A percentile compares a stretch with the other conserved stretches of the same genome.
These are phyloP conservation scores for Galeopsomyia nigrocyanea DNA, from an alignment of 2,888 invertebrate genomes.

Conservation along the genomic window DNA sequence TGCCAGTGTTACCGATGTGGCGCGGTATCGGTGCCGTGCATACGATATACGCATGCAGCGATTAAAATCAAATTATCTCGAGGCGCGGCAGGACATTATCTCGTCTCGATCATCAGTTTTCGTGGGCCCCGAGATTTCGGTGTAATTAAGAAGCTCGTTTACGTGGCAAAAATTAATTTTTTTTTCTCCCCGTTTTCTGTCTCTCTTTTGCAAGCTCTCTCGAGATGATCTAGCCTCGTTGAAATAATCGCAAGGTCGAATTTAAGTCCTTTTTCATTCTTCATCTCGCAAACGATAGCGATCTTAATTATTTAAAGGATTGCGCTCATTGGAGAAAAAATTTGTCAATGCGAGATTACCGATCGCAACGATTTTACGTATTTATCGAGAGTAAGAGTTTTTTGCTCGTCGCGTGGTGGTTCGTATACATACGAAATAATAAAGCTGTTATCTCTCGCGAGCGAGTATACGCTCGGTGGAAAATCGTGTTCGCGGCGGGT, in stretches of 20 bases:
- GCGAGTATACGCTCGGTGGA: not conserved
- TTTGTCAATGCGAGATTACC: conserved; percentile 15
- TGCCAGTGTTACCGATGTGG: not conserved
- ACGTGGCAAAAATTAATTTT: conserved; percentile 28
- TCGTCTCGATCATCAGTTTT: not conserved
- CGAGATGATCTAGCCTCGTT: too few relatives aligned
- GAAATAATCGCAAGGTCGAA: not conserved
- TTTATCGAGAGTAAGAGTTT: too few relatives aligned
- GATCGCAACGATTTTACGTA: too few relatives aligned
- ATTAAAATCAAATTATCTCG: conserved; percentile 33
- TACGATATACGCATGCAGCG: not conserved
- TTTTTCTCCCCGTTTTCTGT: not conserved
- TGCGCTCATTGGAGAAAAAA: conserved; percentile 4
- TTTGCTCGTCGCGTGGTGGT: too few relatives aligned
- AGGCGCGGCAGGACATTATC: not conserved
- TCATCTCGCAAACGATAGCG: conserved; percentile 4
- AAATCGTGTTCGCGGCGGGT: not conserved
- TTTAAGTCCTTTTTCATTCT: not conserved
- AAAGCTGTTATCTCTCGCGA: too few relatives aligned
- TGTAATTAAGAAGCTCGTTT: conserved; percentile 35
- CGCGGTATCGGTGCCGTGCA: too few relatives aligned
- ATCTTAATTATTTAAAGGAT: conserved; percentile 25
- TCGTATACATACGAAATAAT: too few relatives aligned
- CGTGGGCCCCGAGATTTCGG: conserved; percentile 10
- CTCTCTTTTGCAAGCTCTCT: too few relatives aligned